Evolutionary conservation across 2,113 vertebrate genomes (phyloP).

Genomic region (Arizona elegans): DNA sequence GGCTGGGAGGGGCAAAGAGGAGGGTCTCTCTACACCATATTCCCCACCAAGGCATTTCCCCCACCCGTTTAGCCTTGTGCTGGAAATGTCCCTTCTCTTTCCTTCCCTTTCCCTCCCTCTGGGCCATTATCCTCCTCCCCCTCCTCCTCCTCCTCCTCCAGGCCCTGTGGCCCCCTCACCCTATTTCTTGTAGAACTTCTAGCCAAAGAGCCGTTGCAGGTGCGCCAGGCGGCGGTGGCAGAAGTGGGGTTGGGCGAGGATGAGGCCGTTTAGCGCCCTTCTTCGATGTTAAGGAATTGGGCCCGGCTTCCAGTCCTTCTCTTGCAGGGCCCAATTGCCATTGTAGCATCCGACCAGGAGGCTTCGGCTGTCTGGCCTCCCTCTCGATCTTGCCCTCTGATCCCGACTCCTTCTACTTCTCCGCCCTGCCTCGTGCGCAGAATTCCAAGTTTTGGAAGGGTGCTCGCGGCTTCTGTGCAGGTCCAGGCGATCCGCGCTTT

Average conservation of each 20-base stretch:
- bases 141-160: neutral
- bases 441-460: conserved; percentile 88
- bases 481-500: conserved; percentile 75
- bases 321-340: conserved; percentile 83
- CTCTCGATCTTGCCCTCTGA: conserved; percentile 86
- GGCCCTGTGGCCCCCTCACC: conserved; percentile 27
- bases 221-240: conserved; percentile 59
- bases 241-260: neutral
- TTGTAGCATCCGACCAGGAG: conserved; percentile 83
- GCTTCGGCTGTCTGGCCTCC: conserved; percentile 88
- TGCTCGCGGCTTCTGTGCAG: conserved; percentile 75
- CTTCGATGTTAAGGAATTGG: neutral
- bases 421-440: conserved; percentile 84
- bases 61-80: conserved; percentile 6
- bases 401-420: conserved; percentile 89
- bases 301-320: neutral
- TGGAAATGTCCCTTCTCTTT: conserved; percentile 28
- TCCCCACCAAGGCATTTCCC: conserved; percentile 29
- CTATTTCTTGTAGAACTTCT: conserved; percentile 60
- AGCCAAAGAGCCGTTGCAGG: conserved; percentile 58
- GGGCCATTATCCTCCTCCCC: conserved; percentile 3
- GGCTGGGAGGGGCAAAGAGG: neutral
- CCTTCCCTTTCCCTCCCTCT: neutral
- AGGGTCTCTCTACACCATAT: conserved; percentile 27
- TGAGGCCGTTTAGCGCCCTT: conserved; percentile 26